Conservation (phyloP, 2,113 vertebrate species). For the Stercorarius parasiticus region DNA sequence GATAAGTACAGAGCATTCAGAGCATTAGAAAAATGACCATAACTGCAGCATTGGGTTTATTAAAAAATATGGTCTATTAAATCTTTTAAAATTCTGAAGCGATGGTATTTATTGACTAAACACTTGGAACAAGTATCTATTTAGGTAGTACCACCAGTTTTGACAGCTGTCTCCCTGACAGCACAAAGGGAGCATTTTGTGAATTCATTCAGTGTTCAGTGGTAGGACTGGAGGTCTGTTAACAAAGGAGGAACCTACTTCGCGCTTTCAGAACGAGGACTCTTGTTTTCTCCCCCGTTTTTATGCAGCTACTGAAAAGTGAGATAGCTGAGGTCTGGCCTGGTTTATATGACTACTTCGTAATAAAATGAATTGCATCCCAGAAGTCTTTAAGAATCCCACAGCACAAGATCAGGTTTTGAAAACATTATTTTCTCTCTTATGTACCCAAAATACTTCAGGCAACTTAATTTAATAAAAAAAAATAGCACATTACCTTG, state of each 20-base stretch:
- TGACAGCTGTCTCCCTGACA: conserved; percentile 9
- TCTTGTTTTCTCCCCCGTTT: not conserved
- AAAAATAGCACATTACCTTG: not conserved
- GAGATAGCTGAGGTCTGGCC: not conserved
- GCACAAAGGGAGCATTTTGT: conserved; percentile 36
- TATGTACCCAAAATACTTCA: not conserved
- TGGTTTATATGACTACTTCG: not conserved
- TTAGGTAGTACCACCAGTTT: not conserved
- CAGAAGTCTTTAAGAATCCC: not conserved
- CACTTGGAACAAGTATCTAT: not conserved
- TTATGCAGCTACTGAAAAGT: not conserved
- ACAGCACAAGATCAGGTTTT: not conserved
- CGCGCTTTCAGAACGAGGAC: not conserved
- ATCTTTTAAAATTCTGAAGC: not conserved
- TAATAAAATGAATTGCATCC: not conserved
- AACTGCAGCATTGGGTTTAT: not conserved
- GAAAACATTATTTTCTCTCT: not conserved
- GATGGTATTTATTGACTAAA: not conserved
- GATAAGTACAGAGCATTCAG: not conserved
- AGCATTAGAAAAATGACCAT: not conserved
- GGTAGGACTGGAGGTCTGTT: not conserved
- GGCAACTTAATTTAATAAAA: not conserved
- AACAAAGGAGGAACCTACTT: not conserved
- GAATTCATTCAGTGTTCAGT: not conserved
- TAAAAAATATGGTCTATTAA: not conserved